Evolutionary conservation across 2,888 invertebrate genomes (phyloP).

Genomic region (Spialia ferax): DNA sequence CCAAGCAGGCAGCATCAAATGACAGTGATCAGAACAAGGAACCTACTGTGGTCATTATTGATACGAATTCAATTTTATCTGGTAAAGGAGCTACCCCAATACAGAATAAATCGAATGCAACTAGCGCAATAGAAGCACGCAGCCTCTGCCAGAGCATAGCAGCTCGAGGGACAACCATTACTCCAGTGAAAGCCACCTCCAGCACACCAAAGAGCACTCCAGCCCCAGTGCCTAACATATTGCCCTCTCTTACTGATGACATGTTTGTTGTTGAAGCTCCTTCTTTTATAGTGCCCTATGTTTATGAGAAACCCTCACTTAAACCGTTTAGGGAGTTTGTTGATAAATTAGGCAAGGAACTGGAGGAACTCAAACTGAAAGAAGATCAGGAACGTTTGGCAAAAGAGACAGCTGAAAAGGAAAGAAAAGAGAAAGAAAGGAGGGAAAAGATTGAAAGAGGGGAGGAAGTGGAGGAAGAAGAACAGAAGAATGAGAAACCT

Average conservation of each 20-base stretch:
- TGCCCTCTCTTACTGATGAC: slow-evolving; percentile 95
- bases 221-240: slow-evolving; percentile 77
- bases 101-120: slow-evolving; percentile 56
- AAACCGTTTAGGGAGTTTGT: slow-evolving; percentile 93
- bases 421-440: slow-evolving; percentile 75
- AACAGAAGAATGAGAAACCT: slow-evolving; percentile 51
- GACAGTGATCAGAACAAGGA: slow-evolving; percentile 87
- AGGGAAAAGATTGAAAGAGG: slow-evolving; percentile 70
- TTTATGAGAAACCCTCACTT: slow-evolving; percentile 95
- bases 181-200: slow-evolving; percentile 74
- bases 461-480: slow-evolving; percentile 59
- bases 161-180: slow-evolving; percentile 85
- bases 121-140: slow-evolving; percentile 67
- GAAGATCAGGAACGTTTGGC: slow-evolving; percentile 70
- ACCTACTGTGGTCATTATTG: slow-evolving; percentile 94
- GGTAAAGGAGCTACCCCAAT: slow-evolving; percentile 63
- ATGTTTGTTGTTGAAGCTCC: slow-evolving; percentile 98
- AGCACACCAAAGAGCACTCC: slow-evolving; percentile 47
- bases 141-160: slow-evolving; percentile 82
- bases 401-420: slow-evolving; percentile 69
- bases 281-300: slow-evolving; percentile 97
- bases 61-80: slow-evolving; percentile 90
- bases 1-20: slow-evolving; percentile 80
- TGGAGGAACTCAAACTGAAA: slow-evolving; percentile 81
- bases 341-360: slow-evolving; percentile 88